Conservation (phyloP, 2,888 invertebrate genomes). For the Himalopsyche japonica region DNA sequence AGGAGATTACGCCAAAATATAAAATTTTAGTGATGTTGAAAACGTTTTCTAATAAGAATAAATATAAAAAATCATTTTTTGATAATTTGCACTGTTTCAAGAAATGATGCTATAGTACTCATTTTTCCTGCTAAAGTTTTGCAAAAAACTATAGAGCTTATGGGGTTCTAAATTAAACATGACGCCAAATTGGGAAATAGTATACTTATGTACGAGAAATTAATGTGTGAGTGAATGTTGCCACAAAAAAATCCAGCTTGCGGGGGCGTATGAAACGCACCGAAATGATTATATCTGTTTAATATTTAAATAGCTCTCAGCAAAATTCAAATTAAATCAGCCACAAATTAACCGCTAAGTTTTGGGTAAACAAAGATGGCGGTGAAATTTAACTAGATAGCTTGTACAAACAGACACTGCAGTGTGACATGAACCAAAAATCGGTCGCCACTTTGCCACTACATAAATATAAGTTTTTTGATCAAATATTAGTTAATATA, state of each 20-base stretch:
- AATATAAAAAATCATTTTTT: too few species aligned
- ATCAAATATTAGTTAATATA: not conserved
- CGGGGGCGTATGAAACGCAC: not conserved
- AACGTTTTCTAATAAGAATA: too few species aligned
- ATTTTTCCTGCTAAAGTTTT: too few species aligned
- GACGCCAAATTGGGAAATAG: too few species aligned
- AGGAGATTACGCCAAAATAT: too few species aligned
- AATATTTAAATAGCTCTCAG: slow-evolving; percentile 29
- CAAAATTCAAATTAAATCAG: slow-evolving; percentile 35
- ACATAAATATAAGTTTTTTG: not conserved
- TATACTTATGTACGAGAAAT: too few species aligned
- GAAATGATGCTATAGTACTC: too few species aligned
- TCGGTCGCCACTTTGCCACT: not conserved
- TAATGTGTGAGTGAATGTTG: not conserved
- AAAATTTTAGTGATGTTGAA: too few species aligned
- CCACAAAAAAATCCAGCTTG: not conserved
- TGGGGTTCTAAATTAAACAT: too few species aligned
- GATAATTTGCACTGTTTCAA: too few species aligned
- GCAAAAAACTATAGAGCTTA: too few species aligned
- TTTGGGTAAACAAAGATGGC: not conserved
- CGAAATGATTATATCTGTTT: slow-evolving; percentile 23
- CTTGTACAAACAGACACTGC: not conserved
- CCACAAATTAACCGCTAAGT: slow-evolving; percentile 31
- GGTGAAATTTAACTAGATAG: not conserved
- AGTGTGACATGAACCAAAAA: not conserved